Base-by-base conservation (phyloP, 1,140 invertebrate species). In the Ctenoplectra terminalis region DNA sequence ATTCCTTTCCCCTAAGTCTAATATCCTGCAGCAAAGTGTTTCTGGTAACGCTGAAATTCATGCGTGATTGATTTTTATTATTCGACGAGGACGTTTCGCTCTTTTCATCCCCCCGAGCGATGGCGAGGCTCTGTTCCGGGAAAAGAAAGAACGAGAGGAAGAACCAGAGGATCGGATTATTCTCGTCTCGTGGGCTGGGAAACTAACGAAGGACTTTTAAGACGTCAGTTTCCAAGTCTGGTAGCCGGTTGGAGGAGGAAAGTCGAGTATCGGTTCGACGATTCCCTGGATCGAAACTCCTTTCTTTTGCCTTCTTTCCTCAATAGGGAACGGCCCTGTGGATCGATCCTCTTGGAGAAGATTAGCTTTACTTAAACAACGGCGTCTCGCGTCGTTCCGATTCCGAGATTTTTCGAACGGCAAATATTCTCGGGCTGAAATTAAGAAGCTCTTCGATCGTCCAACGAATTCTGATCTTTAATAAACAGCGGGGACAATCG, bases 181-280 rank as follows among this genome's bases (percentile, higher is more conserved):
- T 85, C 75, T 78, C 84, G 71, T 85, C 83, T 84, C 79, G 75
- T 85, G 60, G 52, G 58, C 72, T 64, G 82, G 71, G 82, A 83
- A 89, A 89, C 87, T 90, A 90, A 90, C 86, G 88, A 90, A 90
- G 87, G 86, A 90, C 88, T 87, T 87, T 87, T 87, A 87, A 87
- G 81, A 83, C 85, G 75, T 86, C 84, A 64, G 75, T 83, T 83
- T 75, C 84, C 84, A 73, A 82, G 63, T 73, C 85, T 74, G 80
- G 58, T 78, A 61, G 60, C 69, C 72, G 46, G 37, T 31, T 37
- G 75, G 67, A 83, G 80, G 71, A 86, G 67, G 73, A 74, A 71
- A 86, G 56, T 74, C 79, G 63, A 77, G 75, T 74, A 80, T 79
- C 82, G 43, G 52, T 74, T 37, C 60, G 61, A 81, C 83, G 74